These are phyloP conservation scores for Pyrochroa serraticornis DNA, from an alignment of 2,888 invertebrate genomes.

Conservation along the genomic window DNA sequence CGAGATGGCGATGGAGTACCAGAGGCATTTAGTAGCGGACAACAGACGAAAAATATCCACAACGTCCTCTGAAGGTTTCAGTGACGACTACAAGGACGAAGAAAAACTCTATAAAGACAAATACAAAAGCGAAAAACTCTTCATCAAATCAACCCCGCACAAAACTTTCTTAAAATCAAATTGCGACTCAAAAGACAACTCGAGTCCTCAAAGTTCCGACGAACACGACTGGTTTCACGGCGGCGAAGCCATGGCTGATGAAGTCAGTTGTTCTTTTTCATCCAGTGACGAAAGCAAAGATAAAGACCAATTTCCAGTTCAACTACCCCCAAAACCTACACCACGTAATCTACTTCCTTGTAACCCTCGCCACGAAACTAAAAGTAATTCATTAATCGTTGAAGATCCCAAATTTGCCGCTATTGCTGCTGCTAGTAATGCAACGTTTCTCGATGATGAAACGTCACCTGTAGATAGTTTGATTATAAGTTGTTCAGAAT, in stretches of 20 bases:
- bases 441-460: conserved; percentile 78
- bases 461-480: conserved; percentile 83
- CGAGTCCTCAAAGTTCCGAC: conserved; percentile 60
- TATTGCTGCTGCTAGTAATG: conserved; percentile 71
- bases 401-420: conserved; percentile 79
- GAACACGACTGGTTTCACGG: conserved; percentile 64
- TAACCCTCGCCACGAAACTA: conserved; percentile 42
- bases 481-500: conserved; percentile 68
- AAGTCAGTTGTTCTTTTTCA: conserved; percentile 61
- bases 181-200: conserved; percentile 39
- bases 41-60: conserved; percentile 47
- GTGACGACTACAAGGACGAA: conserved; percentile 63
- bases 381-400: conserved; percentile 67
- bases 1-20: conserved; percentile 60
- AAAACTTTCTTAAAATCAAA: conserved; percentile 50
- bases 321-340: conserved; percentile 22
- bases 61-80: conserved; percentile 54
- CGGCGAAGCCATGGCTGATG: conserved; percentile 72
- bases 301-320: conserved; percentile 37
- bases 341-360: conserved; percentile 45
- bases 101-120: conserved; percentile 75
- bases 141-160: conserved; percentile 38
- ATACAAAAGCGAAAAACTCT: conserved; percentile 57
- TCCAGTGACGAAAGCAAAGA: conserved; percentile 62
- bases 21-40: conserved; percentile 60